phyloP scores from a whole-genome alignment of 2,113 vertebrate species.

The Syngnathus floridae region DNA sequence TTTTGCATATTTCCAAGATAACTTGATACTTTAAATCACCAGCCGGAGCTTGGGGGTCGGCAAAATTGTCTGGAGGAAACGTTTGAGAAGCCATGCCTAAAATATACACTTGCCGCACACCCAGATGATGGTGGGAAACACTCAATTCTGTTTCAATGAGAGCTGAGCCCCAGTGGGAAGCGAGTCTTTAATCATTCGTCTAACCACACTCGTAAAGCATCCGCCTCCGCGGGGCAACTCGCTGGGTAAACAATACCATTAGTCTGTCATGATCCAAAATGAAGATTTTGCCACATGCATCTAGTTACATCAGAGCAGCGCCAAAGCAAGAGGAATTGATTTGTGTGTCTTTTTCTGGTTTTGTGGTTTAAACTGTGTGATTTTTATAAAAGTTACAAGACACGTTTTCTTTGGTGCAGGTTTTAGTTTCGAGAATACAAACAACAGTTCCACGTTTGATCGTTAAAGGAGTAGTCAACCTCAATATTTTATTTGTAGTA shows the following conservation, averaged over 20 bases:
- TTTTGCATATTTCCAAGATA: neutral
- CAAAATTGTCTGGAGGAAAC: neutral
- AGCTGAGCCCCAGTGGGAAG: conserved; percentile 30
- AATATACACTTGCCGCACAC: conserved; percentile 5
- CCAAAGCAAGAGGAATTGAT: neutral
- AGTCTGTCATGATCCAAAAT: conserved; percentile 50
- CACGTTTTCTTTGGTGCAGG: neutral
- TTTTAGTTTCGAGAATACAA: too few relatives aligned
- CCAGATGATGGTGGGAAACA: conserved; percentile 21
- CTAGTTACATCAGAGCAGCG: conserved; percentile 35
- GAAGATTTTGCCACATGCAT: conserved; percentile 59
- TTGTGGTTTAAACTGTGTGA: too few relatives aligned
- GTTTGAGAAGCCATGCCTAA: too few relatives aligned
- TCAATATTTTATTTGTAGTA: too few relatives aligned
- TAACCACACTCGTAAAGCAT: conserved; percentile 62
- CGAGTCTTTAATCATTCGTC: conserved; percentile 53
- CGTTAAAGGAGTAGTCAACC: too few relatives aligned
- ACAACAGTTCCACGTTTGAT: too few relatives aligned
- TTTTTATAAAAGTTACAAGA: too few relatives aligned
- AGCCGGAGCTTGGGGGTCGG: neutral
- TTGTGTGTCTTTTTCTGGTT: too few relatives aligned
- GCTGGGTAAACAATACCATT: conserved; percentile 57
- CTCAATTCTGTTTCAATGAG: conserved; percentile 24
- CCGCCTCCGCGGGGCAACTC: conserved; percentile 41
- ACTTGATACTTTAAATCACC: neutral